phyloP scores from a whole-genome alignment of 1,140 invertebrate genomes.

The Drosophila ogumai region DNA sequence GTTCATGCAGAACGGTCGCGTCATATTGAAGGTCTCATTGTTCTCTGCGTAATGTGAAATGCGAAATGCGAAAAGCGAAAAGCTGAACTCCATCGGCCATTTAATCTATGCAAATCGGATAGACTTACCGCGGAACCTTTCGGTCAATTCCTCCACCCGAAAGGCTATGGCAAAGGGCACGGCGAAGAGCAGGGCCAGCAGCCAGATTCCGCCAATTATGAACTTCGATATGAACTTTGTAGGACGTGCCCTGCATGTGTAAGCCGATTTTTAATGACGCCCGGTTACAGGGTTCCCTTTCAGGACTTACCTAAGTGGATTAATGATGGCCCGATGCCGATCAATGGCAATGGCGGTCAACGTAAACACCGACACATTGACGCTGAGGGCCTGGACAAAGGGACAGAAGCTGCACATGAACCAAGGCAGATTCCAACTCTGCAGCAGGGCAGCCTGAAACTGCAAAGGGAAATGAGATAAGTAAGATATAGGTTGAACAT shows the following conservation, averaged over 20 bases:
- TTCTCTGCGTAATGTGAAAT: conserved; percentile 56
- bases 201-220: conserved; percentile 90
- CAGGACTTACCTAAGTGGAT: conserved; percentile 87
- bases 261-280: conserved; percentile 32
- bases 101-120: conserved; percentile 15
- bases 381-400: conserved; percentile 91
- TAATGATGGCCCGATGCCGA: conserved; percentile 90
- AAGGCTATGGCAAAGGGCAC: conserved; percentile 89
- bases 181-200: conserved; percentile 87
- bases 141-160: conserved; percentile 85
- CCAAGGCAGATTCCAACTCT: conserved; percentile 92
- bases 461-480: conserved; percentile 73
- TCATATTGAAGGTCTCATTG: conserved; percentile 68
- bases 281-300: neutral
- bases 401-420: conserved; percentile 94
- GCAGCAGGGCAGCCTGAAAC: conserved; percentile 93
- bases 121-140: conserved; percentile 73
- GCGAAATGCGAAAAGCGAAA: neutral
- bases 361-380: conserved; percentile 93
- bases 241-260: conserved; percentile 87
- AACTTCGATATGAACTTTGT: conserved; percentile 89
- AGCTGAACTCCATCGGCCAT: neutral
- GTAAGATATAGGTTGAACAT: neutral
- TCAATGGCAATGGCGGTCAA: conserved; percentile 92
- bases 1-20: conserved; percentile 87